Conservation (phyloP, 2,797 vertebrate genomes). For the Spinibarbus caldwelli region DNA sequence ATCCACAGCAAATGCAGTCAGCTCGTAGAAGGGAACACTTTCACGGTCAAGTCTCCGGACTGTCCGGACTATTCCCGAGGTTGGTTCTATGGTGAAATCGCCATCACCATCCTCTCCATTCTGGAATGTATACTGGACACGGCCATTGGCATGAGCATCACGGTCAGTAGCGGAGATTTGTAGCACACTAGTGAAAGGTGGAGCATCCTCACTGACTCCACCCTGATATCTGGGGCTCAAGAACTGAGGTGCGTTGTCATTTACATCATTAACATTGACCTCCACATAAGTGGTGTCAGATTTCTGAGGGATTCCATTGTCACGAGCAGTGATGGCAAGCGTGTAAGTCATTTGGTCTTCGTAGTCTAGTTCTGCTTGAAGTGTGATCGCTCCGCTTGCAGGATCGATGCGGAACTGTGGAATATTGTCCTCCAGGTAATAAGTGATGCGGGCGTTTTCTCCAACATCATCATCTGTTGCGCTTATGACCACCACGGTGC, state of each 20-base stretch:
- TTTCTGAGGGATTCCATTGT: slow-evolving; percentile 98
- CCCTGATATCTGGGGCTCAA: slow-evolving; percentile 93
- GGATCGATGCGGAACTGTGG: slow-evolving; percentile 96
- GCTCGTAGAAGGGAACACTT: slow-evolving; percentile 90
- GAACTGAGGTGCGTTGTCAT: slow-evolving; percentile 97
- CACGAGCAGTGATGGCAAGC: slow-evolving; percentile 93
- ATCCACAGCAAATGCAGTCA: slow-evolving; percentile 94
- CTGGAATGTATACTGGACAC: slow-evolving; percentile 98
- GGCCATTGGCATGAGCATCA: slow-evolving; percentile 92
- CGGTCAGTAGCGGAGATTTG: slow-evolving; percentile 97
- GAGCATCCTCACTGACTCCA: slow-evolving; percentile 92
- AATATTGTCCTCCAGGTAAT: slow-evolving; percentile 94
- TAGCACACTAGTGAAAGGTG: slow-evolving; percentile 95
- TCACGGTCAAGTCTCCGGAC: slow-evolving; percentile 93
- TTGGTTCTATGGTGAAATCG: slow-evolving; percentile 98
- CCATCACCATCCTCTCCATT: slow-evolving; percentile 97
- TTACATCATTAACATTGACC: slow-evolving; percentile 96
- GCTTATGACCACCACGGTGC: slow-evolving; percentile 94
- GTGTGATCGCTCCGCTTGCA: slow-evolving; percentile 90
- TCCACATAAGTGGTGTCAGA: slow-evolving; percentile 97
- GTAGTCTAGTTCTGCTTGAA: slow-evolving; percentile 93
- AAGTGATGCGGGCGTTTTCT: slow-evolving; percentile 95
- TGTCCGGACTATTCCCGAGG: slow-evolving; percentile 93
- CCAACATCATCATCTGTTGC: slow-evolving; percentile 96
- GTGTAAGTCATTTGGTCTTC: slow-evolving; percentile 98